Percentiles rank a stretch among this genome's conserved stretches.
These are phyloP conservation scores for Tympanoctomys barrerae DNA, from an alignment of 2,797 vertebrate species.

Conservation along the genomic window DNA sequence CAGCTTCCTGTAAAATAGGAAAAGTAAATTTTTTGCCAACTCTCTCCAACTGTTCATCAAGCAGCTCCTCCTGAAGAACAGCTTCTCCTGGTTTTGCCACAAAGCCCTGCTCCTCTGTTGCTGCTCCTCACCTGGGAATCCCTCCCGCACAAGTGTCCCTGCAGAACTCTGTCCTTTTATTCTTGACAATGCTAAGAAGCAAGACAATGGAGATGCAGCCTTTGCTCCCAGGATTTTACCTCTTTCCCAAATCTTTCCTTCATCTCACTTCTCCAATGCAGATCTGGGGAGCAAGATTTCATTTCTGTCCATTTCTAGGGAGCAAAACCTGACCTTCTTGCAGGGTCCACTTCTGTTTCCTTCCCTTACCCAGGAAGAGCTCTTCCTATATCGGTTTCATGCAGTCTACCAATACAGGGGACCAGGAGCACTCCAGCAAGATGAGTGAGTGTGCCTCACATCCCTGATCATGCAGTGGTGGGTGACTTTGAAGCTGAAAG, in stretches of 20 bases:
- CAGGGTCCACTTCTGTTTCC: neutral
- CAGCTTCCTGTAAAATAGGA: neutral
- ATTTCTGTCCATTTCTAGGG: neutral
- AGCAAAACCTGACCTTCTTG: neutral
- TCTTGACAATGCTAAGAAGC: neutral
- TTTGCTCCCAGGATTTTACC: neutral
- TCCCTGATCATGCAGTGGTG: neutral
- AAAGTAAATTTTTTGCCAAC: neutral
- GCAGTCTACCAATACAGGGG: neutral
- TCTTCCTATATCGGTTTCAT: neutral
- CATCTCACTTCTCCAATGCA: neutral
- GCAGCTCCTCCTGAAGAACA: neutral
- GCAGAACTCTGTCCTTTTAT: neutral
- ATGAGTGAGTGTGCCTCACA: neutral
- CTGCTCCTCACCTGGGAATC: neutral
- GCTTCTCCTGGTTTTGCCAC: neutral
- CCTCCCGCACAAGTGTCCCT: neutral
- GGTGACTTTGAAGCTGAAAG: neutral
- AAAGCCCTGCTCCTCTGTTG: accelerated
- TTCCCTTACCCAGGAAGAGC: neutral
- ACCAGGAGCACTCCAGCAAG: neutral
- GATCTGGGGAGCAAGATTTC: no score
- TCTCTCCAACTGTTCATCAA: neutral
- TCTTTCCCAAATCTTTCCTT: neutral
- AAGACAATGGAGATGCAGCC: neutral